Evolutionary conservation across 2,888 invertebrate species (phyloP).

Genomic region (Augiades crinisus): DNA sequence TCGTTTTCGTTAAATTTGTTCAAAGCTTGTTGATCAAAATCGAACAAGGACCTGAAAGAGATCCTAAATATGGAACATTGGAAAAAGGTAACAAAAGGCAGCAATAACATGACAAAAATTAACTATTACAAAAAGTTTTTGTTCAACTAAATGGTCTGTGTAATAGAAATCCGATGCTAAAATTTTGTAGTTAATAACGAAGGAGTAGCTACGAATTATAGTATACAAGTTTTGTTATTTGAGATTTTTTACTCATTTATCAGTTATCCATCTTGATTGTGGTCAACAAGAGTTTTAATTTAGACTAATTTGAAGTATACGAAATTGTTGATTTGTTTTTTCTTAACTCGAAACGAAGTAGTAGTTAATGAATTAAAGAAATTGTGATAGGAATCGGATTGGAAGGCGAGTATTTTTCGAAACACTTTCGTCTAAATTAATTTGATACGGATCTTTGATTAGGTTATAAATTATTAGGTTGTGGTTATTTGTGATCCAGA

Average conservation of each 20-base stretch:
- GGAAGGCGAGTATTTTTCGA: constrained; percentile 57
- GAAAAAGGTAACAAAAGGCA: background rate
- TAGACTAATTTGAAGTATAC: constrained; percentile 75
- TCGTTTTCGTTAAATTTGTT: constrained; percentile 29
- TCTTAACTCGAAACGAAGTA: constrained; percentile 45
- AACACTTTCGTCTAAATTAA: constrained; percentile 59
- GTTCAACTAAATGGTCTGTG: background rate
- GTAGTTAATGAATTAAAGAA: constrained; percentile 49
- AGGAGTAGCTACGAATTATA: too few species aligned
- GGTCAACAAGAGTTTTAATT: constrained; percentile 32
- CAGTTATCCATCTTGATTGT: constrained; percentile 16
- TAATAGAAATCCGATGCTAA: background rate
- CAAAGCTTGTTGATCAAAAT: constrained; percentile 29
- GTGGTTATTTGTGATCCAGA: constrained; percentile 61
- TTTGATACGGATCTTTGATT: constrained; percentile 50
- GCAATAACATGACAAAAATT: background rate
- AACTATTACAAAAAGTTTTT: background rate
- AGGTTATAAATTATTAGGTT: constrained; percentile 66
- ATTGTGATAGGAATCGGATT: constrained; percentile 67
- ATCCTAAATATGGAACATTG: background rate
- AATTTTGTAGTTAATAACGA: background rate
- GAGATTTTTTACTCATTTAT: too few species aligned
- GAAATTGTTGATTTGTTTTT: constrained; percentile 65
- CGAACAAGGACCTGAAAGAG: constrained; percentile 9
- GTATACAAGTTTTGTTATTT: too few species aligned